Percentiles rank a stretch among this genome's conserved stretches.
These are phyloP conservation scores for Drosophila nannoptera DNA, from an alignment of 1,140 invertebrate species.

Conservation along the genomic window DNA sequence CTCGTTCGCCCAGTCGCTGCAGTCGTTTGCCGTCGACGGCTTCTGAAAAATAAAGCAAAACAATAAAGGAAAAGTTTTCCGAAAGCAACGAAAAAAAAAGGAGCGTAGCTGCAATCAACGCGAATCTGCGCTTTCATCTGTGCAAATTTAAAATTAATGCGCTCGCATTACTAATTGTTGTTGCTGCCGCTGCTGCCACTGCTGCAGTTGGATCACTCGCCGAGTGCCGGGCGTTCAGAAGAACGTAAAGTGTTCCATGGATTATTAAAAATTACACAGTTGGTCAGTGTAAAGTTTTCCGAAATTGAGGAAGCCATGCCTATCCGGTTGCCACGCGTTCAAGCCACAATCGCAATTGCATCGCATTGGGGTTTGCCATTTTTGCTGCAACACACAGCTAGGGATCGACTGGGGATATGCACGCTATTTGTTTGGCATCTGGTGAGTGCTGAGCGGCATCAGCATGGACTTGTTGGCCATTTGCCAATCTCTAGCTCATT, in stretches of 20 bases:
- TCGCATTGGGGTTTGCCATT: slow-evolving; percentile 6
- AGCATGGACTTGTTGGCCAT: slow-evolving; percentile 37
- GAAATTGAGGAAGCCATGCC: slow-evolving; percentile 44
- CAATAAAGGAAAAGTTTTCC: slow-evolving; percentile 46
- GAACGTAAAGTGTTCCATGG: slow-evolving; percentile 55
- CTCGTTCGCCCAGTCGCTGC: slow-evolving; percentile 82
- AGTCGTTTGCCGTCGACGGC: slow-evolving; percentile 82
- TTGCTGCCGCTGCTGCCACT: slow-evolving; percentile 13
- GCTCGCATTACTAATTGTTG: slow-evolving; percentile 16
- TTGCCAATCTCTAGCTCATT: slow-evolving; percentile 59
- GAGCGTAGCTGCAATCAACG: slow-evolving; percentile 18
- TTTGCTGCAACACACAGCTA: slow-evolving; percentile 14
- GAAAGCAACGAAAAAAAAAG: neutral
- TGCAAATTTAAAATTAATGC: slow-evolving; percentile 74
- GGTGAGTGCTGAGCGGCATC: slow-evolving; percentile 18
- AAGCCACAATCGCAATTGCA: slow-evolving; percentile 1
- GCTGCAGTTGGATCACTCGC: slow-evolving; percentile 24
- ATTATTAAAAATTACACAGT: slow-evolving; percentile 69
- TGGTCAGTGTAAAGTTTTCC: slow-evolving; percentile 54
- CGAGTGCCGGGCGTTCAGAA: slow-evolving; percentile 45
- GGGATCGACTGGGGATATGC: slow-evolving; percentile 35
- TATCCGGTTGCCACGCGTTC: slow-evolving; percentile 7
- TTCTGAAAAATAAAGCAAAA: slow-evolving; percentile 79
- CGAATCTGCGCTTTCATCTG: slow-evolving; percentile 51
- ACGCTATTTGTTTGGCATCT: slow-evolving; percentile 54